Evolutionary conservation across 1,140 invertebrate species (phyloP).

Genomic region (Drepana arcuata): DNA sequence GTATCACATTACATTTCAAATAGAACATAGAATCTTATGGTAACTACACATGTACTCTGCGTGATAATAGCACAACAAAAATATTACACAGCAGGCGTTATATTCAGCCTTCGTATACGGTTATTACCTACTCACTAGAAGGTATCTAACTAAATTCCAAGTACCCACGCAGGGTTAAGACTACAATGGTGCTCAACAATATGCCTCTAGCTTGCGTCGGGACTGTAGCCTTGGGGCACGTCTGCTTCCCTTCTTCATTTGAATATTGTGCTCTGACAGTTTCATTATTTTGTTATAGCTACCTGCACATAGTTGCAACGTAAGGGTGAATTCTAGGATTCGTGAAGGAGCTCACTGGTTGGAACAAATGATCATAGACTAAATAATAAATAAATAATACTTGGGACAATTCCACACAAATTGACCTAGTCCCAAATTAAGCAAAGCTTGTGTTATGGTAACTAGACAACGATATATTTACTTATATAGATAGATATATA

Average conservation of each 20-base stretch:
- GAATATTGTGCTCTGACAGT: constrained; percentile 3
- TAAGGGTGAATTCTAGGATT: too few relatives aligned
- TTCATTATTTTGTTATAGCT: background rate
- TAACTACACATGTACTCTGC: background rate
- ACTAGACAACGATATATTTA: background rate
- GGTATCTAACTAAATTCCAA: background rate
- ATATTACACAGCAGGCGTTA: background rate
- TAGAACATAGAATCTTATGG: too few relatives aligned
- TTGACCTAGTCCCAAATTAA: too few relatives aligned
- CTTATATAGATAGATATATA: too few relatives aligned
- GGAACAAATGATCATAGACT: background rate
- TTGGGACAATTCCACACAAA: too few relatives aligned
- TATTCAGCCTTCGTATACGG: background rate
- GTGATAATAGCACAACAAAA: background rate
- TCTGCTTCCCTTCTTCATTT: constrained; percentile 12
- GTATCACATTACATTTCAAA: too few relatives aligned
- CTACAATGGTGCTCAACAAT: too few relatives aligned
- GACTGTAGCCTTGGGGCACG: constrained; percentile 1
- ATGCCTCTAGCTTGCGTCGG: too few relatives aligned
- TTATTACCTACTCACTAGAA: background rate
- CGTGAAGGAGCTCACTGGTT: background rate
- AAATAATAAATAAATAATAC: too few relatives aligned
- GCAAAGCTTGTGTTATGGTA: background rate
- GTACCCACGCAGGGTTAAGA: background rate
- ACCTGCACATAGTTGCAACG: background rate